Base-by-base conservation (phyloP, 2,113 vertebrate genomes). In the Microtus montanus region DNA sequence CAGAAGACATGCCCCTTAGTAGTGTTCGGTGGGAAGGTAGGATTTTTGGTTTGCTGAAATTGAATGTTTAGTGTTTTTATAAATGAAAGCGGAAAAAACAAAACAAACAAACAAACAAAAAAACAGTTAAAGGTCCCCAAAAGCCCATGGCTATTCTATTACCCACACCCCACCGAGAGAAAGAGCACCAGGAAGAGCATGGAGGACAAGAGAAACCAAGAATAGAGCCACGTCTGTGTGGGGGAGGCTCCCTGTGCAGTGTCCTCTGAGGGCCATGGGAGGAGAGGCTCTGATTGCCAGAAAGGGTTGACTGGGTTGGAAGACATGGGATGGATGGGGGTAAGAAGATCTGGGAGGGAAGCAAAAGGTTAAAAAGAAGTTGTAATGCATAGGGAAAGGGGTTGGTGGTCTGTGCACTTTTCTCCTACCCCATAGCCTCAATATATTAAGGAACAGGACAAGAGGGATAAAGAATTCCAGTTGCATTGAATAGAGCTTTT, bases 11-110 rank as follows among this genome's bases (percentile, higher is more conserved):
- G 94, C 96, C 92, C 97, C 97, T 96, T 92, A 97, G 96, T 97
- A 98, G 97, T 97, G 91, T 97, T 97, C 89, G 70, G 96, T 95
- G 97, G 97, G 91, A 91, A 97, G 92, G 89, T 93, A 91, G 96
- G 91, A 4, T 98, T 98, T 98, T 98, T 98, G 98, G 98, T 98
- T 98, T 96, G 98, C 98, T 98, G 98, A 96, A 98, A 97, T 97
- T 97, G 98, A 98, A 96, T 96, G 98, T 98, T 98, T 98, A 98
- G 98, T 98, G 98, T 98, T 98, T 98, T 98, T 98, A 97, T 97
- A 97, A 96, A 97, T 85, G 96, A 95, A 96, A 93, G 93, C 94
- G 92, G 58, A 35, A 82, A 70, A 75, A 74, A 58, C 52, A 58
- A 82, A 82, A 82, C 52, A 66, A 85, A 83, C 24, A 54, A 82